A percentile compares a stretch with the other conserved stretches of the same genome.
Evolutionary conservation across 2,113 vertebrate genomes (phyloP).

Genomic region (Daboia siamensis): DNA sequence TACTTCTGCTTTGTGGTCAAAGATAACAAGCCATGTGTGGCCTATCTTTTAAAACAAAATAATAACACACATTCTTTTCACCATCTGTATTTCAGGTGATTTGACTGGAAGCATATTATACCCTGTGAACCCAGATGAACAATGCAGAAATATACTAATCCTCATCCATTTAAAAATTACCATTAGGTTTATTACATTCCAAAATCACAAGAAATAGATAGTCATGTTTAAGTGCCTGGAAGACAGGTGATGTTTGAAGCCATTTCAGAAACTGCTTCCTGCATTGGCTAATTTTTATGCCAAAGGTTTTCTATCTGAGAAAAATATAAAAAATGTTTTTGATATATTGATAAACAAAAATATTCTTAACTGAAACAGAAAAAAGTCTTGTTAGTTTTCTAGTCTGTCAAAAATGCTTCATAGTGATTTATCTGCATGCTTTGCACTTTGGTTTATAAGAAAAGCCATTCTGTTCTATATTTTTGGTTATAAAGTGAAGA

Average conservation of each 20-base stretch:
- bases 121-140: constrained; percentile 33
- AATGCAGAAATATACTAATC: constrained; percentile 10
- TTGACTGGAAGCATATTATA: constrained; percentile 29
- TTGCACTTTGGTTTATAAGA: neutral
- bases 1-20: constrained; percentile 34
- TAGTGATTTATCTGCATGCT: constrained; percentile 6
- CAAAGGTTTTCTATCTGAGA: neutral
- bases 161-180: constrained; percentile 27
- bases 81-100: constrained; percentile 19
- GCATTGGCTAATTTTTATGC: neutral
- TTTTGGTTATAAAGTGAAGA: neutral
- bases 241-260: constrained; percentile 34
- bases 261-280: constrained; percentile 21
- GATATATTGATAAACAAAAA: neutral
- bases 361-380: neutral
- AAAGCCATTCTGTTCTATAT: neutral
- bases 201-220: constrained; percentile 18
- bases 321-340: neutral
- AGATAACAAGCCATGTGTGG: constrained; percentile 39
- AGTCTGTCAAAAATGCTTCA: neutral
- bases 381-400: neutral
- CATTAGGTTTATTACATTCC: constrained; percentile 23
- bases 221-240: constrained; percentile 2
- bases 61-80: constrained; percentile 17
- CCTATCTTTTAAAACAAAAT: constrained; percentile 50